These are phyloP conservation scores for Smittia aterrima DNA, from an alignment of 2,888 invertebrate genomes.

Conservation along the genomic window DNA sequence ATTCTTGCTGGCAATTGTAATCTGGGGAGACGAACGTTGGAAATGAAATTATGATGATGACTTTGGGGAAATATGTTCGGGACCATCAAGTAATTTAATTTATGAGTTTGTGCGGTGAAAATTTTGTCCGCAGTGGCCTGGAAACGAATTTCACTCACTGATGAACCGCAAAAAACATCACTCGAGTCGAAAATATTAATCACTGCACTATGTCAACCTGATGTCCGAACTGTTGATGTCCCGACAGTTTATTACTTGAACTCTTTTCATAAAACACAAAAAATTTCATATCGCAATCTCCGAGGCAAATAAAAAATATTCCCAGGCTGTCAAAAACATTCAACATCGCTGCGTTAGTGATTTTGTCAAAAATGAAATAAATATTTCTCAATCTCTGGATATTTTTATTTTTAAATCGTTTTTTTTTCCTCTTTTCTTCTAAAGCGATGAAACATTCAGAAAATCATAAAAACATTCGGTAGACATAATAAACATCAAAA, in stretches of 20 bases:
- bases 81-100: background rate
- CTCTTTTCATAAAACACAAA: background rate
- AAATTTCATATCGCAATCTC: too few species aligned
- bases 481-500: conserved; percentile 26
- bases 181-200: background rate
- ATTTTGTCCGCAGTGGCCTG: background rate
- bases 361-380: too few species aligned
- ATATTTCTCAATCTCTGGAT: too few species aligned
- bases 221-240: background rate
- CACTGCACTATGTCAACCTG: background rate
- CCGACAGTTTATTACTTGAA: conserved; percentile 4
- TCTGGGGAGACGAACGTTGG: background rate
- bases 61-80: background rate
- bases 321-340: too few species aligned
- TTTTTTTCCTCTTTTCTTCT: too few species aligned
- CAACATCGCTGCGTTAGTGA: too few species aligned
- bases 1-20: background rate
- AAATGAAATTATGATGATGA: background rate
- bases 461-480: conserved; percentile 2
- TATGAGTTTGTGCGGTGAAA: background rate
- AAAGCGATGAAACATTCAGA: background rate
- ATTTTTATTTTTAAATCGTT: too few species aligned
- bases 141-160: background rate
- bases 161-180: background rate
- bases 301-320: too few species aligned